phyloP scores from a whole-genome alignment of 2,113 vertebrate species.

The Hemichromis elongatus region DNA sequence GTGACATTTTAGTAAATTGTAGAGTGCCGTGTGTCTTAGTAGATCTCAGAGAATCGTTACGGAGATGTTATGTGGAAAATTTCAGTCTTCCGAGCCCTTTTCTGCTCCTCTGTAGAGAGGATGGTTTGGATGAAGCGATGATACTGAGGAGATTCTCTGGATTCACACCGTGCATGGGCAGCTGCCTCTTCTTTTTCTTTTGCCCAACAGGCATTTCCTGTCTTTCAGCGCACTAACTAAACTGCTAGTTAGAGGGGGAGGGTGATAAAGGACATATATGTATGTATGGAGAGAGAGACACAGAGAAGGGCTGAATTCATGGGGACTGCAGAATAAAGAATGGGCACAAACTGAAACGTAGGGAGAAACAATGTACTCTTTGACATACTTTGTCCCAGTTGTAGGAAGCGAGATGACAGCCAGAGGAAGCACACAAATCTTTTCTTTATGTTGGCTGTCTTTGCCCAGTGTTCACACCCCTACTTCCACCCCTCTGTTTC shows the following conservation, averaged over 20 bases:
- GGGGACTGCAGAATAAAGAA: slow-evolving; percentile 10
- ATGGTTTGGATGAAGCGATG: slow-evolving; percentile 5
- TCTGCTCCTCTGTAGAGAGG: neutral
- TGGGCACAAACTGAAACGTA: slow-evolving; percentile 46
- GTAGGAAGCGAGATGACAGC: slow-evolving; percentile 50
- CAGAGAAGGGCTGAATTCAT: slow-evolving; percentile 14
- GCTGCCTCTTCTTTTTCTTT: slow-evolving; percentile 54
- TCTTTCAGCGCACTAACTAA: slow-evolving; percentile 42
- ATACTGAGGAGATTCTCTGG: slow-evolving; percentile 33
- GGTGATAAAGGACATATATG: slow-evolving; percentile 18
- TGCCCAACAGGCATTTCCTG: slow-evolving; percentile 53
- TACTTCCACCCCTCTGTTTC: slow-evolving; percentile 20
- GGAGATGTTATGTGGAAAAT: neutral
- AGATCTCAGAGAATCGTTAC: neutral
- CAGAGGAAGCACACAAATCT: slow-evolving; percentile 53
- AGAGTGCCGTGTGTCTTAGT: neutral
- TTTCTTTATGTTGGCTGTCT: slow-evolving; percentile 42
- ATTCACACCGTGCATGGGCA: slow-evolving; percentile 42
- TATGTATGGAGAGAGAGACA: neutral
- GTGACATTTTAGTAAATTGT: neutral
- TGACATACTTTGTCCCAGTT: slow-evolving; percentile 51
- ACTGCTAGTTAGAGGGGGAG: slow-evolving; percentile 31
- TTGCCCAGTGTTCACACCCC: slow-evolving; percentile 37
- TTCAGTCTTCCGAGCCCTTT: neutral
- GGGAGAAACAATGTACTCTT: slow-evolving; percentile 58